Evolutionary conservation across 2,888 invertebrate genomes (phyloP).

Genomic region (Poecilus cupreus): DNA sequence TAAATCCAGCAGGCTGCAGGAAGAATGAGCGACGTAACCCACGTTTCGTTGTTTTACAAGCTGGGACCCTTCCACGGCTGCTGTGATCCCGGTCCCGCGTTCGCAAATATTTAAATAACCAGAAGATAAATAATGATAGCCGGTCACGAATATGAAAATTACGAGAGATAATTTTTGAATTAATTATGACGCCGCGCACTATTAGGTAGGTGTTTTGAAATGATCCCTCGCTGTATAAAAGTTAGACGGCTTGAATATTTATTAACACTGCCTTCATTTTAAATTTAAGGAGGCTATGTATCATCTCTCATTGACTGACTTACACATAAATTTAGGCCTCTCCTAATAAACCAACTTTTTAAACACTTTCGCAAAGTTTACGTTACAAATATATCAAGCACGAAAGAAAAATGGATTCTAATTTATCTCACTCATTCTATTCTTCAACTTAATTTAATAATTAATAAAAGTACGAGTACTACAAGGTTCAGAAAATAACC

Average conservation of each 20-base stretch:
- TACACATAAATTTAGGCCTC: constrained; percentile 3
- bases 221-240: not conserved
- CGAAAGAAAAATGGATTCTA: constrained; percentile 2
- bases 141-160: constrained; percentile 49
- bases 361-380: constrained; percentile 13
- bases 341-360: constrained; percentile 36
- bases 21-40: constrained; percentile 48
- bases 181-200: constrained; percentile 35
- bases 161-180: constrained; percentile 42
- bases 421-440: not conserved
- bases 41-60: constrained; percentile 41
- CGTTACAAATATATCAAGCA: not conserved
- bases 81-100: not conserved
- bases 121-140: constrained; percentile 49
- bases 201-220: constrained; percentile 43
- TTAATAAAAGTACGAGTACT: no score
- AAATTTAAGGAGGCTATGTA: constrained; percentile 24
- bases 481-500: no score
- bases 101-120: constrained; percentile 54
- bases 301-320: constrained; percentile 18
- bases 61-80: constrained; percentile 23
- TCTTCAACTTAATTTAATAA: no score
- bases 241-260: constrained; percentile 28
- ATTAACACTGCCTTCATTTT: constrained; percentile 20
- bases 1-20: constrained; percentile 44